Conservation (phyloP, 2,113 vertebrate genomes). For the Fulmarus glacialis region DNA sequence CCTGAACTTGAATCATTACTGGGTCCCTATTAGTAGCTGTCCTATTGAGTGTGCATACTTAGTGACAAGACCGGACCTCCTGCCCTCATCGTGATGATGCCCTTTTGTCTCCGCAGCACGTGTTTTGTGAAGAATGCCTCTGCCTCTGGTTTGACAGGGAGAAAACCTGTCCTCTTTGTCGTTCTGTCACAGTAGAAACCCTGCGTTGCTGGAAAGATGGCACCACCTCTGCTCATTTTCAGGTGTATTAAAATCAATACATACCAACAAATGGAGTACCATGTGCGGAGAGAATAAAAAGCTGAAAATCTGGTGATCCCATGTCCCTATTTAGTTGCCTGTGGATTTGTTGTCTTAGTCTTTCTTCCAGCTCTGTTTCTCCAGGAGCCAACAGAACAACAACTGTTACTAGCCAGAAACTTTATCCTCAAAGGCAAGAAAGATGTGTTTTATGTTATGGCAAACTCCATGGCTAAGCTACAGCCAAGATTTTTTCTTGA, state of each 20-base stretch:
- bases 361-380: background rate
- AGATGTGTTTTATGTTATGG: background rate
- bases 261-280: background rate
- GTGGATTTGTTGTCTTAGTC: background rate
- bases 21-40: background rate
- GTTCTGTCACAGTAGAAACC: slow-evolving; percentile 85
- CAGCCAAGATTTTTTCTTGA: background rate
- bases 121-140: slow-evolving; percentile 97
- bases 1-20: too few relatives aligned
- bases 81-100: fast-evolving
- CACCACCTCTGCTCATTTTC: slow-evolving; percentile 95
- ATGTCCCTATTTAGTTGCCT: fast-evolving
- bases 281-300: fast-evolving
- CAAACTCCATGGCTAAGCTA: background rate
- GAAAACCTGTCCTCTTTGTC: slow-evolving; percentile 92
- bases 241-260: slow-evolving; percentile 82
- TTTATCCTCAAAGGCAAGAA: background rate
- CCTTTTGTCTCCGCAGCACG: slow-evolving; percentile 80
- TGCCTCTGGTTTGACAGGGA: slow-evolving; percentile 97
- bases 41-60: background rate
- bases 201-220: slow-evolving; percentile 97
- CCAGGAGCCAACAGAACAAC: background rate
- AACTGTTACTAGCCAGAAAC: background rate
- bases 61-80: background rate
- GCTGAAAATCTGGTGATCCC: background rate